Evolutionary conservation across 23 tunicate genomes (phyloP), one percentile per base, ranked within the genome.

Genomic region (Trididemnum clinides): DNA sequence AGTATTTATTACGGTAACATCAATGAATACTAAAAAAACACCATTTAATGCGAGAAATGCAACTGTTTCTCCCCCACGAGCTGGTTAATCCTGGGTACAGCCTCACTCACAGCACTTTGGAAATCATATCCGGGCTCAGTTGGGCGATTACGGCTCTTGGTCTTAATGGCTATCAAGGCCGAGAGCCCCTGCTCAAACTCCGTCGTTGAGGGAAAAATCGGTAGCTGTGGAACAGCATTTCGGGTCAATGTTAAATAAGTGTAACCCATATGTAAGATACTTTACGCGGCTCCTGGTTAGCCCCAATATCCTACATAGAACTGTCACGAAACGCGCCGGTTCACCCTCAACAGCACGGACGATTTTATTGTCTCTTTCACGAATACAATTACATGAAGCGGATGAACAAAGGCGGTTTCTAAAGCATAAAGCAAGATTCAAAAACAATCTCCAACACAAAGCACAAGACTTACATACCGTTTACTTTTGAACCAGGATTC

Each of bases 161-260:
- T 4, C 51, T 71, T 84, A 23, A 75, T 86, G 64, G 84, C 26
- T 83, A 74, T 85, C 73, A 74, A 57, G 33, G 83, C 72, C 63
- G 89, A 85, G 74, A 74, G 75, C 71, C 89, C 83, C 35, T 85
- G 82, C 23, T 85, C 89, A 36, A 82, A 85, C 83, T 85, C 89
- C 89, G 83, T 57, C 22, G 82, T 74, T 4, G 83, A 74, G 27
- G 83, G 72, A 33, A 85, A 85, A 84, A 84, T 44, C 36, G 75
- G 69, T 25, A 85, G 78, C 85, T 69, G 88, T 30, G 72, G 71
- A 84, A 84, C 71, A 84, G 88, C 81, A 54, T 84, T 72, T 33
- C 81, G 88, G 28, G 82, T 76, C 81, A 84, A 54, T 15, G 51
- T 84, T 57, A 70, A 70, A 54, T 84, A 84, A 12, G 65, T 83